Conservation (phyloP, 2,113 vertebrate species). For the Calidris pygmaea region DNA sequence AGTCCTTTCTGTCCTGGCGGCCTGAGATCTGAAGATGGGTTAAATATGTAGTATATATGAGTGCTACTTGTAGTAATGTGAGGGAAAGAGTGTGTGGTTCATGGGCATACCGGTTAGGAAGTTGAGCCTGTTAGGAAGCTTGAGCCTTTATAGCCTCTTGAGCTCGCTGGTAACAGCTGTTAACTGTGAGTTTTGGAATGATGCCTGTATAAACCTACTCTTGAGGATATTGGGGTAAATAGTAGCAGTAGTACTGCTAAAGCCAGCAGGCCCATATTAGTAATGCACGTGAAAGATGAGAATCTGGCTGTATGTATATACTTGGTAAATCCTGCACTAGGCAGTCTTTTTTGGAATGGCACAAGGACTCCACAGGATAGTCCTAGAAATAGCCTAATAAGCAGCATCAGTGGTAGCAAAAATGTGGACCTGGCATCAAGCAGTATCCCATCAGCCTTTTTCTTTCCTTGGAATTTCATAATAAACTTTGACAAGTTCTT, state of each 20-base stretch:
- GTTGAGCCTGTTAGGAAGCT: neutral
- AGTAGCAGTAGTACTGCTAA: neutral
- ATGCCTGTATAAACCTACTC: neutral
- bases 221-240: neutral
- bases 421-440: neutral
- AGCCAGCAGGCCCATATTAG: neutral
- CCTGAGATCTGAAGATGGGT: neutral
- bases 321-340: neutral
- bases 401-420: neutral
- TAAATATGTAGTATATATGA: neutral
- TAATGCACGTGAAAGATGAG: neutral
- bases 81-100: neutral
- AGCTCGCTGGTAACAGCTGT: neutral
- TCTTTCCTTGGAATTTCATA: neutral
- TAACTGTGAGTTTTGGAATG: neutral
- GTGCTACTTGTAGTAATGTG: neutral
- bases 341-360: neutral
- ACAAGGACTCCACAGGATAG: neutral
- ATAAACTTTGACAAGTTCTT: constrained; percentile 26
- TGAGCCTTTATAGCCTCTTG: neutral
- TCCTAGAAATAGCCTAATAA: neutral
- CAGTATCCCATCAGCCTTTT: neutral
- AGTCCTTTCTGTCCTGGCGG: neutral
- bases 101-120: neutral
- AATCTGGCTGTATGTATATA: neutral